These are phyloP conservation scores for Carcharodon carcharias DNA, from an alignment of 2,797 vertebrate species.

Conservation along the genomic window DNA sequence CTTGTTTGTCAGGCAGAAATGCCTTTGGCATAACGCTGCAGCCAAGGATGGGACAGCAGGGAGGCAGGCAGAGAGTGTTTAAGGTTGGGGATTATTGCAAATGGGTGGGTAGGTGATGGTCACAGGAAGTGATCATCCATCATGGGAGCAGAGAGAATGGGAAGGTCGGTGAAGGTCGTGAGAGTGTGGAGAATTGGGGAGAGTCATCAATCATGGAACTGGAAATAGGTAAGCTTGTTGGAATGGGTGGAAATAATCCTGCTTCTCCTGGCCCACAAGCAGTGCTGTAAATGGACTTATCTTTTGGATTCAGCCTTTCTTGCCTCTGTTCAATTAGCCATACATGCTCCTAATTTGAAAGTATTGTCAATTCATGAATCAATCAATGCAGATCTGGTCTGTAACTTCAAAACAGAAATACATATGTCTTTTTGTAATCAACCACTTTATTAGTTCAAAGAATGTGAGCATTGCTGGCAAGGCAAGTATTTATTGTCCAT, in stretches of 20 bases:
- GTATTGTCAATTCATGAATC: background rate
- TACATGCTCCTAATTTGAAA: background rate
- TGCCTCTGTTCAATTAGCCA: background rate
- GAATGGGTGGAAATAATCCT: background rate
- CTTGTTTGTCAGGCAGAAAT: background rate
- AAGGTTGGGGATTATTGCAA: background rate
- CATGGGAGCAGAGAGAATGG: background rate
- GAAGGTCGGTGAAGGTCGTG: background rate
- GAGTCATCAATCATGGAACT: background rate
- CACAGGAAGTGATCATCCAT: background rate
- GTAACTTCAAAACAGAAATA: background rate
- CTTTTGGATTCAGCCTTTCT: background rate
- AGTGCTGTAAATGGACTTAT: background rate
- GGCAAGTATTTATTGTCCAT: no score
- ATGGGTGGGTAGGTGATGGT: background rate
- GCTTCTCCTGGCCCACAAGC: background rate
- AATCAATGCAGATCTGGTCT: background rate
- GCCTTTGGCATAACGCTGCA: background rate
- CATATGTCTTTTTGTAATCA: background rate
- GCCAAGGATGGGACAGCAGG: background rate
- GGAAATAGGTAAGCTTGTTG: background rate
- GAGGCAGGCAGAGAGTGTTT: background rate
- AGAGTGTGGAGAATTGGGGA: no score
- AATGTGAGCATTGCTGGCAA: no score
- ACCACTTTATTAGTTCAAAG: background rate